Evolutionary conservation across 2,888 invertebrate genomes (phyloP), one percentile per base, ranked within the genome.

Genomic region (Eulithis prunata): DNA sequence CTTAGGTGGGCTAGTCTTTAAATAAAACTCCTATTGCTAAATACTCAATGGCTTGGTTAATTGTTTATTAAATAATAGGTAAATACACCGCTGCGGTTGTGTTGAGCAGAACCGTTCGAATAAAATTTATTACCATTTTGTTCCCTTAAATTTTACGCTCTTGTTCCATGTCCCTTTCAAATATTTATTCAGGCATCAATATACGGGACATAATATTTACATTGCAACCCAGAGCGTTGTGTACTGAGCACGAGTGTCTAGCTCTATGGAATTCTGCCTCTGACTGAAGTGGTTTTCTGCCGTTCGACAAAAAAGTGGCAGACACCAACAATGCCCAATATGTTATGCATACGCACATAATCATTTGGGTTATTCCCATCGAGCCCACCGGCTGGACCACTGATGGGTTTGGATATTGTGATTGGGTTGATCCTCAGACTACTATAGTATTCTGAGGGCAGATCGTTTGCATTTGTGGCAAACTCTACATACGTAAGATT

Each of bases 151-250:
- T 71, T 66, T 69, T 62, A 69, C 63, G 67, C 61, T 61, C 49
- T 64, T 66, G 62, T 64, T 64, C 57, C 61, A 55, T 53, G 66
- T 70, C 73, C 70, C 59, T 57, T 73, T 67, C 69, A 71, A 73
- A 73, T 60, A 71, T 73, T 71, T 70, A 67, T 70, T 73, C 68
- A 73, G 68, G 73, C 69, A 71, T 69, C 72, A 70, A 71, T 69
- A 68, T 68, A 56, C 53, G 62, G 57, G 58, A 55, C 43, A 71
- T 60, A 49, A 43, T 70, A 57, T 65, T 68, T 64, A 66, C 64
- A 64, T 66, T 64, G 60, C 61, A 70, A 68, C 60, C 60, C 59
- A 60, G 21, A 63, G 53, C 32, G 43, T 32, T 59, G 58, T 54
- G 28, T 41, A 12, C 7, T 56, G 13, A 58, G n/a, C 43, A 49